These are phyloP conservation scores for Ptycholaimellus sp. DNA, from an alignment of 2,888 invertebrate genomes.

Conservation along the genomic window DNA sequence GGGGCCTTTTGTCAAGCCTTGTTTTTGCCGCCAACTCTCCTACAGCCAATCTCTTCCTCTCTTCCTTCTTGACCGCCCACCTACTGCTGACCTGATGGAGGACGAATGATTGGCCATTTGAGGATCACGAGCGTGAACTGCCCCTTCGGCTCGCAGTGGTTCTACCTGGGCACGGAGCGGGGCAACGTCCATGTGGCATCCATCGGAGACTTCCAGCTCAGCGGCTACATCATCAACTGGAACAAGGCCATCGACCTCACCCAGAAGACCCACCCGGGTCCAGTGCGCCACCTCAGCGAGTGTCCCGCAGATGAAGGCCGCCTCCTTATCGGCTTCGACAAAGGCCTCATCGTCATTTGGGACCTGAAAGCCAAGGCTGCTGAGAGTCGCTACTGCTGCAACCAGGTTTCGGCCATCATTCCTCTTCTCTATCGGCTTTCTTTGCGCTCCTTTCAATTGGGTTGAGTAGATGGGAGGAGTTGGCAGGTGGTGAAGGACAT, in stretches of 20 bases:
- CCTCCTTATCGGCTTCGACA: conserved; percentile 85
- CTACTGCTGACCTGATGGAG: too few relatives aligned
- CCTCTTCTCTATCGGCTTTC: too few relatives aligned
- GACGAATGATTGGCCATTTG: too few relatives aligned
- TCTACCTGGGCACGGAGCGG: conserved; percentile 87
- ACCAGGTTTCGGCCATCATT: too few relatives aligned
- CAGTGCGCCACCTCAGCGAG: conserved; percentile 81
- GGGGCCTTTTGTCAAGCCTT: too few relatives aligned
- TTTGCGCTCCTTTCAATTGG: too few relatives aligned
- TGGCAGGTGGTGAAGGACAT: conserved; percentile 45
- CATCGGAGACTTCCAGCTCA: conserved; percentile 77
- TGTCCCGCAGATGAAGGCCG: conserved; percentile 70
- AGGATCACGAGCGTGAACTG: conserved; percentile 80
- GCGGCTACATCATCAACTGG: conserved; percentile 98
- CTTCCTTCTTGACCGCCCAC: too few relatives aligned
- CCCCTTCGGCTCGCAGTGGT: conserved; percentile 89
- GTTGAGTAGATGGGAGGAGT: too few relatives aligned
- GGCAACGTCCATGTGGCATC: conserved; percentile 94
- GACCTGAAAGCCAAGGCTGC: conserved; percentile 62
- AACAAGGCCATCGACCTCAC: conserved; percentile 91
- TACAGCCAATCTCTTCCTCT: too few relatives aligned
- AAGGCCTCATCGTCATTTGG: conserved; percentile 81
- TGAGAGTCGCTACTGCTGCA: conserved; percentile 62
- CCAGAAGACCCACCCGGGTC: conserved; percentile 58
- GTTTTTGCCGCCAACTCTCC: too few relatives aligned